Evolutionary conservation across 1,140 invertebrate species (phyloP), one percentile per base, ranked within the genome.

Genomic region (Leguminivora glycinivorella): DNA sequence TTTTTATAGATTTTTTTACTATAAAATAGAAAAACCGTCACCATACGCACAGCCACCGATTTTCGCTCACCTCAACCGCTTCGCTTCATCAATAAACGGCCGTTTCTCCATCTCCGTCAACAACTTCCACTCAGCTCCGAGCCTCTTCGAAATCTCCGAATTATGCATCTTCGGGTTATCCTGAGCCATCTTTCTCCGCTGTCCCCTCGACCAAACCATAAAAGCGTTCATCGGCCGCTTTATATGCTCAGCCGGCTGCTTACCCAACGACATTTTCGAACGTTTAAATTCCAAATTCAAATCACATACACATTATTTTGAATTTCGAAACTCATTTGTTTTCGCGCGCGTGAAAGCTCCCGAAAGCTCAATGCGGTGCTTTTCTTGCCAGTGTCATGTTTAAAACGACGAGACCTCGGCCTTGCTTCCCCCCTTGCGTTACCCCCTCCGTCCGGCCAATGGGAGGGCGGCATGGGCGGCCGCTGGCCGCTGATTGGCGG

Each of bases 141-240:
- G 92, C 71, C 96, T 92, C 89, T 98, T 98, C 22, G 96, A 98
- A 73, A 98, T 98, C 90, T 98, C 97, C 0, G 97, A 98, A 89
- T 98, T 98, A 92, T 98, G 98, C 98, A 99, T 99, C 92, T 99
- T 99, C 1, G 98, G 98, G 92, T 99, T 99, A 82, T 99, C 98
- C 84, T 98, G 97, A 3, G 98, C 98, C 96, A 99, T 99, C 93
- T 99, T 98, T 72, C 97, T 92, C 71, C 97, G 88, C 83, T 98
- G 97, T 26, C 96, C 96, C 56, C 97, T 90, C 1, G 97, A 98
- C 97, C 97, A 98, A 22, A 98, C 97, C 97, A 98, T 98, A 85
- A 98, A 98, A 3, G 97, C 97, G 87, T 98, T 98, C 97, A 98
- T 98, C 6, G 97, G 97, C 75, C 97, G 92, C 86, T 97, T 97